These are phyloP conservation scores for Tamias sibiricus DNA, from an alignment of 2,113 vertebrate genomes.

Conservation along the genomic window DNA sequence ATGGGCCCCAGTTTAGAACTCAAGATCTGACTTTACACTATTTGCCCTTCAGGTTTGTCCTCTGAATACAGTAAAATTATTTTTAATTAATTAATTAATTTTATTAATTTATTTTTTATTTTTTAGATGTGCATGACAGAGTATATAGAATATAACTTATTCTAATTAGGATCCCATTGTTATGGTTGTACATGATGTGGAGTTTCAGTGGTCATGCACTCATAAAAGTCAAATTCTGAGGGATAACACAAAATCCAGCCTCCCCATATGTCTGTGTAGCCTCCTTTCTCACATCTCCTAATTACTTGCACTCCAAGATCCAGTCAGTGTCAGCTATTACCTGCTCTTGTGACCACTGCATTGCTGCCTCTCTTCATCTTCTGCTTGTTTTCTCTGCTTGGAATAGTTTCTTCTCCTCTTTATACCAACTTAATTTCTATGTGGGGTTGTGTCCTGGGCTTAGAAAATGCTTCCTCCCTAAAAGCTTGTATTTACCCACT, in stretches of 20 bases:
- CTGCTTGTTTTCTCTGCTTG: neutral
- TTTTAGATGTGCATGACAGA: too few species aligned
- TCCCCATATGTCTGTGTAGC: accelerated
- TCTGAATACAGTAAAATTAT: neutral
- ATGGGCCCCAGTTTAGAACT: neutral
- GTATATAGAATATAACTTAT: too few species aligned
- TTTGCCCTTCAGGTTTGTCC: neutral
- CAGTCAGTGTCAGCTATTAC: neutral
- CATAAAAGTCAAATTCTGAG: neutral
- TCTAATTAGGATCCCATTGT: too few species aligned
- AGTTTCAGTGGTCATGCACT: neutral
- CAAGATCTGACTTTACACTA: neutral
- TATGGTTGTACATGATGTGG: too few species aligned
- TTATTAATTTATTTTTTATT: too few species aligned
- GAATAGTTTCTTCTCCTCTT: neutral
- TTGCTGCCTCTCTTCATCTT: neutral
- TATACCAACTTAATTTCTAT: neutral
- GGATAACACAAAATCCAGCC: neutral
- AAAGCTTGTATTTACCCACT: neutral
- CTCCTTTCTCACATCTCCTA: neutral
- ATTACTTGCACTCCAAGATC: too few species aligned
- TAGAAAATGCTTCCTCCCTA: neutral
- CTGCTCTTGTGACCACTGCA: neutral
- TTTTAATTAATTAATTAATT: too few species aligned
- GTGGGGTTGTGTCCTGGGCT: neutral